Percentiles rank a stretch among this genome's conserved stretches.
phyloP scores from a whole-genome alignment of 2,113 vertebrate genomes.

The Pseudorectes ferrugineus region DNA sequence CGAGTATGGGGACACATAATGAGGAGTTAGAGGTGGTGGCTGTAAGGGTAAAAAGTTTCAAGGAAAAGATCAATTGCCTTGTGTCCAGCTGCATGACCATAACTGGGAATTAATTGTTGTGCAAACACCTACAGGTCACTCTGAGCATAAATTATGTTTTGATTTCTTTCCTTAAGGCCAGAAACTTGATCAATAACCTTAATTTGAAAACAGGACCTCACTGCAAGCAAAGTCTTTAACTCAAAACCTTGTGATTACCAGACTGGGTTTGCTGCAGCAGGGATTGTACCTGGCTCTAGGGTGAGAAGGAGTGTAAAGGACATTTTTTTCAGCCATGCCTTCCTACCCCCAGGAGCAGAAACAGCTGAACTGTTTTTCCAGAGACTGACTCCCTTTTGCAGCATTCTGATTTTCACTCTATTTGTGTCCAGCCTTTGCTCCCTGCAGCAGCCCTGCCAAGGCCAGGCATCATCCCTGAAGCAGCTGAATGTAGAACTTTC shows the following conservation, averaged over 20 bases:
- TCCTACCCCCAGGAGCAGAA: neutral
- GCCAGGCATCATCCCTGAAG: neutral
- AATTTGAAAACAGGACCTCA: neutral
- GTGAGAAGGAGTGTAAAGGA: neutral
- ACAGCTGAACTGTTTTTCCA: neutral
- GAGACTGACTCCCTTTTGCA: neutral
- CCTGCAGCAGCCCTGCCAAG: neutral
- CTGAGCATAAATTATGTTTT: neutral
- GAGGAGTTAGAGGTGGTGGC: neutral
- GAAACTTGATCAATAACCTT: conserved; percentile 6
- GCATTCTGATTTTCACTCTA: neutral
- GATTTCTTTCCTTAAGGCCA: conserved; percentile 3
- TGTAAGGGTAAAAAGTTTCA: neutral
- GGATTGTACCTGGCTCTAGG: neutral
- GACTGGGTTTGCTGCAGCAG: neutral
- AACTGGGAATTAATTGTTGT: neutral
- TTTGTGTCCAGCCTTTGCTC: neutral
- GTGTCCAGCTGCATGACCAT: neutral
- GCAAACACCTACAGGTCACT: conserved; percentile 13
- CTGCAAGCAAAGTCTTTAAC: neutral
- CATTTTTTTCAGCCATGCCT: neutral
- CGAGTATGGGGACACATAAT: conserved; percentile 7
- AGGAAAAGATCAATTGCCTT: neutral
- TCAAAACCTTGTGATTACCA: neutral
- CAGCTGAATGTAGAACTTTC: neutral